phyloP scores from a whole-genome alignment of 2,888 invertebrate genomes.

The Trimorus sp. region DNA sequence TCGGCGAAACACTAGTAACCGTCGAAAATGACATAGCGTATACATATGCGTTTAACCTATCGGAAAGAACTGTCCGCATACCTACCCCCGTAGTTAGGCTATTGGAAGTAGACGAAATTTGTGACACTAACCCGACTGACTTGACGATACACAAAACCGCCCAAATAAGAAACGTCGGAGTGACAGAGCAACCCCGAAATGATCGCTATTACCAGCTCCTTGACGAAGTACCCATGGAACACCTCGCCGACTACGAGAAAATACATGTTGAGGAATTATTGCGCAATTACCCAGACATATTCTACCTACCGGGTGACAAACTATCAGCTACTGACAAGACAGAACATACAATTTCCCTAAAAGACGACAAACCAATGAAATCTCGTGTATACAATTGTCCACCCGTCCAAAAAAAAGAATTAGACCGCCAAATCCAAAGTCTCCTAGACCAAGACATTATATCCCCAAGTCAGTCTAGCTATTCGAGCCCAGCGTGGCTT shows the following conservation, averaged over 20 bases:
- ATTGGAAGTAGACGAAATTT: neutral
- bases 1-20: neutral
- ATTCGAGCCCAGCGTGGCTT: neutral
- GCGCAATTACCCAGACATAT: neutral
- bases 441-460: conserved; percentile 11
- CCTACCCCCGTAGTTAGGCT: neutral
- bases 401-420: conserved; percentile 1
- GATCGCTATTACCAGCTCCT: neutral
- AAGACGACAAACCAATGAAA: neutral
- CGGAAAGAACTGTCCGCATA: neutral
- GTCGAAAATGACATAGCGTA: neutral
- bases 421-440: neutral
- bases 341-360: neutral
- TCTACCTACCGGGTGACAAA: neutral
- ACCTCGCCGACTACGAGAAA: neutral
- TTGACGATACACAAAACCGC: neutral
- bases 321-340: neutral
- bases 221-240: neutral
- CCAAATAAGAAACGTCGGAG: neutral
- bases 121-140: neutral
- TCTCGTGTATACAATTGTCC: neutral
- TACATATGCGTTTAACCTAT: neutral
- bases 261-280: neutral
- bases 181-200: neutral
- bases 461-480: neutral